Evolutionary conservation across 2,797 vertebrate species (phyloP).

Genomic region (Cheracebus regulus): DNA sequence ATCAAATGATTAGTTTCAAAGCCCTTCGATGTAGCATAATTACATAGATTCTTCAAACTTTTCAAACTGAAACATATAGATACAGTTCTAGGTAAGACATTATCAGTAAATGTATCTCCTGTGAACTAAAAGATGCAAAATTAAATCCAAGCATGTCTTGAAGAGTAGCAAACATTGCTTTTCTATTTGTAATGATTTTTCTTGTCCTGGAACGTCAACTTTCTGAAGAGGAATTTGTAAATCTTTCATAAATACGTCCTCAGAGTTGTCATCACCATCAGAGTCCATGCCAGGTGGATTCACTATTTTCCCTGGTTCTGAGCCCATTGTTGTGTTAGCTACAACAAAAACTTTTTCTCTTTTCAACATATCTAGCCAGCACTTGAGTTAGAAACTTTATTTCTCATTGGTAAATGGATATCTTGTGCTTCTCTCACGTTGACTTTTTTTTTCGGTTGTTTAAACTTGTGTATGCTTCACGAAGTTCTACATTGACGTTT

Average conservation of each 20-base stretch:
- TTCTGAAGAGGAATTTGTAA: not conserved
- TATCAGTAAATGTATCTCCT: not conserved
- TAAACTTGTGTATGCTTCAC: too few relatives aligned
- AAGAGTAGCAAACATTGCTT: constrained; percentile 3
- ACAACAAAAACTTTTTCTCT: constrained; percentile 83
- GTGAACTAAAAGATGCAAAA: not conserved
- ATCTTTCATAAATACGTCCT: rapidly evolving
- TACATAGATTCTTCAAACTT: not conserved
- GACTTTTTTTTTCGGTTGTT: constrained; percentile 72
- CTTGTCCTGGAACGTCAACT: not conserved
- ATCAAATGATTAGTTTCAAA: not conserved
- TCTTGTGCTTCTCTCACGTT: constrained; percentile 86
- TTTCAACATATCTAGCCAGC: constrained; percentile 86
- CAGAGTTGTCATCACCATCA: not conserved
- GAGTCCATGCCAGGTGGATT: not conserved
- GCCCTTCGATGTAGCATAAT: not conserved
- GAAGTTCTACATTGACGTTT: constrained; percentile 82
- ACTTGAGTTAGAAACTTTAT: constrained; percentile 85
- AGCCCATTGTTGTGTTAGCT: constrained; percentile 62
- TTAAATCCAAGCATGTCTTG: not conserved
- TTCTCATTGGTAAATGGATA: constrained; percentile 87
- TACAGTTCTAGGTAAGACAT: constrained; percentile 25
- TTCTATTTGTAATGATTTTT: not conserved
- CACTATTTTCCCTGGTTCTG: not conserved
- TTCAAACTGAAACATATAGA: constrained; percentile 40